phyloP scores from a whole-genome alignment of 1,140 invertebrate genomes.

The Carcinoscorpius rotundicauda region DNA sequence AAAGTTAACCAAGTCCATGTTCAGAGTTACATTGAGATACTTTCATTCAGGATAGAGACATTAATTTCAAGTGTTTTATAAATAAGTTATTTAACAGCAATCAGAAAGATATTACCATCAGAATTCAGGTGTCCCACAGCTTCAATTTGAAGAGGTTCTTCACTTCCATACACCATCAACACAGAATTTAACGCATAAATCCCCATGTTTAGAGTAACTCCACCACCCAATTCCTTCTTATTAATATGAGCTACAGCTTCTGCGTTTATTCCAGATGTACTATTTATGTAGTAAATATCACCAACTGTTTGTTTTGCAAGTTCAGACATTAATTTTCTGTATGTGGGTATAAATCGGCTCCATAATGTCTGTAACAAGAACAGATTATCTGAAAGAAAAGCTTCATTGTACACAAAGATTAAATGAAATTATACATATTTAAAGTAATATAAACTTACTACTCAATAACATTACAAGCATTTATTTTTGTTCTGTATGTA shows the following conservation, averaged over 20 bases:
- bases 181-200: constrained; percentile 66
- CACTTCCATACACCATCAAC: constrained; percentile 52
- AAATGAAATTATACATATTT: too few species aligned
- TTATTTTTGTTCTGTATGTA: too few species aligned
- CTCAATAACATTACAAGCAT: too few species aligned
- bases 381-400: constrained; percentile 8
- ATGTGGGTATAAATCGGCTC: constrained; percentile 66
- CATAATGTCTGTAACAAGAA: constrained; percentile 49
- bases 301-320: constrained; percentile 52
- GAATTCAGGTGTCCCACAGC: constrained; percentile 51
- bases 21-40: too few species aligned
- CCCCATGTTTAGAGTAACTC: constrained; percentile 66
- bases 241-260: constrained; percentile 43
- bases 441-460: too few species aligned
- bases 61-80: too few species aligned
- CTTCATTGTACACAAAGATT: too few species aligned
- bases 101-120: constrained; percentile 34
- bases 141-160: constrained; percentile 44
- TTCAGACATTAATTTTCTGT: constrained; percentile 46
- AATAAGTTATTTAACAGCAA: too few species aligned
- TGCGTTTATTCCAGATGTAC: constrained; percentile 50
- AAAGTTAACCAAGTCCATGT: too few species aligned
- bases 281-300: constrained; percentile 51
- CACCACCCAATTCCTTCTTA: constrained; percentile 57
- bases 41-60: too few species aligned